phyloP scores from a whole-genome alignment of 2,797 vertebrate genomes.

The Tragopan temminckii region DNA sequence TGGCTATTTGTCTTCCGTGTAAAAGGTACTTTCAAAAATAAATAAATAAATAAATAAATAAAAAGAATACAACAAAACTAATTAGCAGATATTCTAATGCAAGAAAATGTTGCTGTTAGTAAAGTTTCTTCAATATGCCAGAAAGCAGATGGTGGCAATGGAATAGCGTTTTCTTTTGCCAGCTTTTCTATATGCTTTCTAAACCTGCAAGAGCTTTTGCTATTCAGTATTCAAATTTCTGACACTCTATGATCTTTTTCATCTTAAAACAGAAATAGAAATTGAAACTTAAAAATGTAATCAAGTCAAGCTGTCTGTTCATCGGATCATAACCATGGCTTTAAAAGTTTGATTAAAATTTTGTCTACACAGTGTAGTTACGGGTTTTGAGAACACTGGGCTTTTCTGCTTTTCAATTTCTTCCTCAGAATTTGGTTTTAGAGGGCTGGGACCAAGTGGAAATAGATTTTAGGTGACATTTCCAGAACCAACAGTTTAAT shows the following conservation, averaged over 20 bases:
- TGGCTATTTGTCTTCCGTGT: constrained; percentile 73
- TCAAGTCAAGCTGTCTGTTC: constrained; percentile 79
- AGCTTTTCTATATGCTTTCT: constrained; percentile 83
- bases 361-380: constrained; percentile 41
- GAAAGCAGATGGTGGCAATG: constrained; percentile 81
- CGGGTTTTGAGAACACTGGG: constrained; percentile 40
- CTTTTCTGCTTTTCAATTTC: constrained; percentile 20
- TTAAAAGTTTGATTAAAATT: constrained; percentile 79
- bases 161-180: constrained; percentile 79
- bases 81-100: constrained; percentile 83
- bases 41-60: constrained; percentile 1
- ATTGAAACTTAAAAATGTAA: constrained; percentile 81
- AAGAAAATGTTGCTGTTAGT: constrained; percentile 81
- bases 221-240: constrained; percentile 82
- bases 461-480: constrained; percentile 25
- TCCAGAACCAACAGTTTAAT: constrained; percentile 25
- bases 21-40: constrained; percentile 73
- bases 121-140: constrained; percentile 80
- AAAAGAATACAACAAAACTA: constrained; percentile 75
- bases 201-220: constrained; percentile 82
- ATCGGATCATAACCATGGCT: constrained; percentile 71
- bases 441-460: background rate
- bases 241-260: constrained; percentile 78
- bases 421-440: constrained; percentile 5
- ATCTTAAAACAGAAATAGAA: constrained; percentile 84